phyloP scores from a whole-genome alignment of 1,140 invertebrate species.

The Tribolium madens region DNA sequence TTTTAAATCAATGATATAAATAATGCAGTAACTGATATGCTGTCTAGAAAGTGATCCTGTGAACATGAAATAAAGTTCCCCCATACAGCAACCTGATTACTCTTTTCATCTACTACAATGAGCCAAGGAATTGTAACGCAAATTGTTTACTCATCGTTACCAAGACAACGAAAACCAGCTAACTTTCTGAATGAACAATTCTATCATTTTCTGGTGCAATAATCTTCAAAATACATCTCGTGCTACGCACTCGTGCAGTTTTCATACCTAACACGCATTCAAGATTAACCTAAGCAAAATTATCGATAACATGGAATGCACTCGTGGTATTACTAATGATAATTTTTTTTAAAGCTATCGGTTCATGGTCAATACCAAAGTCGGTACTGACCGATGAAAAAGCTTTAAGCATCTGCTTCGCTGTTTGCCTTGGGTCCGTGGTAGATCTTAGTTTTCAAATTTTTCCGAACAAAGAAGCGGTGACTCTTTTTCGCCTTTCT shows the following conservation, averaged over 20 bases:
- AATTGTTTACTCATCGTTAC: too few species aligned
- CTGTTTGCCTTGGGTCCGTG: neutral
- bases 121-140: neutral
- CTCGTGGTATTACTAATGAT: too few species aligned
- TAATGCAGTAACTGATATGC: conserved; percentile 24
- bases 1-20: too few species aligned
- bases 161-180: too few species aligned
- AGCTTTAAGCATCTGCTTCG: neutral
- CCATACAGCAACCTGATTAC: too few species aligned
- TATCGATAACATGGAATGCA: neutral
- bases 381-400: neutral
- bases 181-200: too few species aligned
- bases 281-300: neutral
- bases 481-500: neutral
- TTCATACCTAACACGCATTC: neutral
- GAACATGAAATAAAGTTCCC: too few species aligned
- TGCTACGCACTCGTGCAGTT: too few species aligned
- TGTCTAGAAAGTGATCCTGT: conserved; percentile 2
- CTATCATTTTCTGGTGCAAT: too few species aligned
- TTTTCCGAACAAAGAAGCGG: neutral
- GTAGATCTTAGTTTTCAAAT: neutral
- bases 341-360: neutral
- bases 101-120: too few species aligned
- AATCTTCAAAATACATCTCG: too few species aligned
- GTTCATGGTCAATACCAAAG: neutral